Conservation (phyloP, 2,797 vertebrate species). For the Taeniopygia guttata region DNA sequence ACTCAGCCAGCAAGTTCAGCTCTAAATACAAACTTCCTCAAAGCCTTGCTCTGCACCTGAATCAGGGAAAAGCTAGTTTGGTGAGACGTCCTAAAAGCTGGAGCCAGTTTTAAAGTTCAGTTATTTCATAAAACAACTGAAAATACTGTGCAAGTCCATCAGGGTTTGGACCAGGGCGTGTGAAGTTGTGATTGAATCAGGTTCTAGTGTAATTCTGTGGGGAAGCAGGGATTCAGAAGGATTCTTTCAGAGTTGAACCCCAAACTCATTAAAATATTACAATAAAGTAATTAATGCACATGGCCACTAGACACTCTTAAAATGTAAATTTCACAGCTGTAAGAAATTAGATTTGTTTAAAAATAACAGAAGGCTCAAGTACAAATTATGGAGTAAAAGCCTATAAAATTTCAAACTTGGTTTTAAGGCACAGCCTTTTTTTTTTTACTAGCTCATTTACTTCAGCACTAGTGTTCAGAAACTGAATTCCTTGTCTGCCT, state of each 20-base stretch:
- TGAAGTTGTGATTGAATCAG: slow-evolving; percentile 10
- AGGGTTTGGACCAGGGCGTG: not conserved
- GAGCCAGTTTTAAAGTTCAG: not conserved
- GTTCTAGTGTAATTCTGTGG: slow-evolving; percentile 40
- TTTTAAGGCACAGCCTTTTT: slow-evolving; percentile 44
- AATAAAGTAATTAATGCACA: slow-evolving; percentile 72
- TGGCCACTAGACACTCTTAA: slow-evolving; percentile 72
- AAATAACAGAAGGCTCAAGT: slow-evolving; percentile 70
- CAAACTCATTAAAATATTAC: slow-evolving; percentile 71
- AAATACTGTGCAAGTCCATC: not conserved
- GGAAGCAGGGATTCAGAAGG: slow-evolving; percentile 52
- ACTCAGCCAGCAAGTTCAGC: not conserved
- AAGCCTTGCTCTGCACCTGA: not conserved
- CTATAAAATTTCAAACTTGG: slow-evolving; percentile 66
- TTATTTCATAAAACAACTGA: not conserved
- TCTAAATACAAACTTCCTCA: not conserved
- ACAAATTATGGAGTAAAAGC: slow-evolving; percentile 63
- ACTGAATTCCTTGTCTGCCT: not conserved
- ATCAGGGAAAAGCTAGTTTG: not conserved
- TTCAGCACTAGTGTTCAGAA: not conserved
- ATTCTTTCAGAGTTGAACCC: slow-evolving; percentile 60
- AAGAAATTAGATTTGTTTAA: slow-evolving; percentile 73
- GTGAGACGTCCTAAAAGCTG: not conserved
- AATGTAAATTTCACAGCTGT: slow-evolving; percentile 73
- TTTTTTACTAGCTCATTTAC: not conserved